Percentiles rank a stretch among this genome's conserved stretches.
These are phyloP conservation scores for Philaenus spumarius DNA, from an alignment of 1,140 invertebrate genomes.

Conservation along the genomic window DNA sequence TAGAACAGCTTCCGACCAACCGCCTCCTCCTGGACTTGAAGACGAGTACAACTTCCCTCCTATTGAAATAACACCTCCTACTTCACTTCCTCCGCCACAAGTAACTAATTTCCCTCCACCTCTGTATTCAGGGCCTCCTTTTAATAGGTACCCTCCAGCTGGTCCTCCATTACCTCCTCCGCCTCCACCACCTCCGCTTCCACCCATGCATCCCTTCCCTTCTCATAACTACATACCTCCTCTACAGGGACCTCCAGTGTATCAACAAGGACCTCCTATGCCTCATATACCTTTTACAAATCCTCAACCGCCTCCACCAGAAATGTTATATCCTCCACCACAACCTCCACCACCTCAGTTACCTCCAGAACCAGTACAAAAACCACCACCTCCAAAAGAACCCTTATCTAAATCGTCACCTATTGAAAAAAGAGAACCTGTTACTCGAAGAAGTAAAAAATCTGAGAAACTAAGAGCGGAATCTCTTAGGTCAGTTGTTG, in stretches of 20 bases:
- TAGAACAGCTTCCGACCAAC: not conserved
- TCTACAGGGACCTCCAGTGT: not conserved
- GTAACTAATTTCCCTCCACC: not conserved
- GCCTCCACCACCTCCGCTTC: not conserved
- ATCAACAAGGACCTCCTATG: not conserved
- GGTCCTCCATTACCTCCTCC: not conserved
- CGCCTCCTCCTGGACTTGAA: constrained; percentile 14
- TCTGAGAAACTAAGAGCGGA: too few species aligned
- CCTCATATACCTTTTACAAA: constrained; percentile 19
- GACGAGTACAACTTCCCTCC: constrained; percentile 8
- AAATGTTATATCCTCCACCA: not conserved
- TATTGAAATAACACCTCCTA: not conserved
- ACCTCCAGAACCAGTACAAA: constrained; percentile 6
- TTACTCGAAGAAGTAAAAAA: too few species aligned
- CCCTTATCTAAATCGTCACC: not conserved
- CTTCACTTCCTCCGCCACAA: not conserved
- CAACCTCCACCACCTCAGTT: constrained; percentile 16
- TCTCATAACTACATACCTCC: not conserved
- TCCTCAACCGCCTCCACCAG: constrained; percentile 17
- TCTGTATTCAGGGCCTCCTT: not conserved
- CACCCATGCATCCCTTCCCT: not conserved
- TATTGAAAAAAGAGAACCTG: too few species aligned
- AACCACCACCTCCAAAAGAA: not conserved
- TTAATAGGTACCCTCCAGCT: not conserved
- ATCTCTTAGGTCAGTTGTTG: too few species aligned